Evolutionary conservation across 2,888 invertebrate species (phyloP), one percentile per base, ranked within the genome.

Genomic region (Eumerus sabulonum): DNA sequence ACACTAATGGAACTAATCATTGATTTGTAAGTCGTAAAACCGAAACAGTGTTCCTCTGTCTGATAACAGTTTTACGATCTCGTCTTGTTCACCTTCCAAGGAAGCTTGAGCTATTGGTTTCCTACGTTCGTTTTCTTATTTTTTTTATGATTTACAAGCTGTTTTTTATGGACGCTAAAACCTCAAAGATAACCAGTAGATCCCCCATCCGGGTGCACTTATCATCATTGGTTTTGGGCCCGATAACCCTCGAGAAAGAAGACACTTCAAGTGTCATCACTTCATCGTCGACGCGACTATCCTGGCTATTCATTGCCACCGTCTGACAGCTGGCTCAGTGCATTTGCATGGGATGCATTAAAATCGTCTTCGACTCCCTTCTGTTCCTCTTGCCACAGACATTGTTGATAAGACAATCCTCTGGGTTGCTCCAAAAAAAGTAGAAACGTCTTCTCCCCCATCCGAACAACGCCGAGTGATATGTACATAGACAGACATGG

Each of bases 251-350:
- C 27, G 27, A 27, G 7, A 27, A 27, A 27, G 27, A 27, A 27
- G 27, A 27, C 2, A 27, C 45, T 64, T 74, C 60, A 51, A 79
- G 79, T 74, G 68, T 79, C 74, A 62, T 74, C 79, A 74, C 79
- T 79, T 79, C 67, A 74, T 74, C 73, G 79, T 79, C 73, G 68
- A 59, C 19, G 62, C 47, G 27, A 27, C 27, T 40, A 60, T 57
- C 27, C 56, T 14, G 36, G 36, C 50, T 47, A 59, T 64, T 59
- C 44, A 74, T 68, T 74, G 74, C 79, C 70, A 79, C 79, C 68
- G 79, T 79, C 79, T 79, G 79, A 68, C 79, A 79, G 74, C 74
- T 74, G 79, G 50, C 74, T 27, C 53, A 17, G 44, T 67, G 45
- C 59, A 68, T 60, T 68, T 60, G 59, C 59, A 60, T 68, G 53